phyloP scores from a whole-genome alignment of 2,797 vertebrate species.

The Liparis tanakae region DNA sequence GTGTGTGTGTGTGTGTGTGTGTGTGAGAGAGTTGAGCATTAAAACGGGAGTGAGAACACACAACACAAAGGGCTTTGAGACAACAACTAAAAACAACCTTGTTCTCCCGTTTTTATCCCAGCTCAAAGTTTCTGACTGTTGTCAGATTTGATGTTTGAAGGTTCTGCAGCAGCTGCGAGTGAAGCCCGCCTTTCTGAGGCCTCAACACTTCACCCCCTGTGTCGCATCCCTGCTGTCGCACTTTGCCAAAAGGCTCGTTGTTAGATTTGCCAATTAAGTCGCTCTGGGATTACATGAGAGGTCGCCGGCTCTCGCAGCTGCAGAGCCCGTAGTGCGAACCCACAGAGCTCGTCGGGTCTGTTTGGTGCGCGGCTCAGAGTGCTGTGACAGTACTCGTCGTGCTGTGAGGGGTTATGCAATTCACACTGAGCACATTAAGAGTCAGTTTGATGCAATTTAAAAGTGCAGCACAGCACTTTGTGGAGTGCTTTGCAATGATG shows the following conservation, averaged over 20 bases:
- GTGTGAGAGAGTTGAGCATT: neutral
- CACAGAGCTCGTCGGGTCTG: conserved; percentile 9
- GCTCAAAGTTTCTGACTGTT: conserved; percentile 23
- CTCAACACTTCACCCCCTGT: neutral
- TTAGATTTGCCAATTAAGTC: conserved; percentile 4
- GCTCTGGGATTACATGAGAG: neutral
- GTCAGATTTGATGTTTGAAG: conserved; percentile 46
- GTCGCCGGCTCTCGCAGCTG: neutral
- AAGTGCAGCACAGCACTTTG: neutral
- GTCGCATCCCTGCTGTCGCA: conserved; percentile 3
- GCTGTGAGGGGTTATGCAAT: neutral
- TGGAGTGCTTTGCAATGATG: neutral
- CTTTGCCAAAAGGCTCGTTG: neutral
- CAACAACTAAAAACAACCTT: neutral
- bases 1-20: conserved; percentile 10
- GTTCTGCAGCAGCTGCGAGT: conserved; percentile 13
- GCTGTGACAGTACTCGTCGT: neutral
- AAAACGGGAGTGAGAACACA: conserved; percentile 6
- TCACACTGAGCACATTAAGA: neutral
- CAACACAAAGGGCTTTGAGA: conserved; percentile 9
- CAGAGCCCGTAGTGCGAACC: neutral
- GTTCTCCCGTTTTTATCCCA: conserved; percentile 20
- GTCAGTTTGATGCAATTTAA: neutral
- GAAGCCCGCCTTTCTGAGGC: neutral
- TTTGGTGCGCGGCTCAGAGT: neutral